Base-by-base conservation (phyloP, 2,113 vertebrate genomes). In the Corapipo altera region DNA sequence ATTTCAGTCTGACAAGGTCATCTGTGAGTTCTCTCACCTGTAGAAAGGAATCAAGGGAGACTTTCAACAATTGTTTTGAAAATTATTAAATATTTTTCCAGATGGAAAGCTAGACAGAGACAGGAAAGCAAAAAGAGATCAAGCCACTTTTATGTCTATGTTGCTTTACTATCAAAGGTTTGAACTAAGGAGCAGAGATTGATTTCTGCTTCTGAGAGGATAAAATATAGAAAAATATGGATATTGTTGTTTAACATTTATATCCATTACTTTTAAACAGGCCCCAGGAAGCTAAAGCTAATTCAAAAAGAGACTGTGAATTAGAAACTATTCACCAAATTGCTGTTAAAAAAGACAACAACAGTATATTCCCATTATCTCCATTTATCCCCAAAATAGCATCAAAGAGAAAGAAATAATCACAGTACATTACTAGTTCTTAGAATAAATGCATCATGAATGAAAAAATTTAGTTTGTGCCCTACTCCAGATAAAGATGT, bases 51-150 rank as follows among this genome's bases (percentile, higher is more conserved):
- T 80, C 59, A 77, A 59, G 65, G 59, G 51, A 94, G 55, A 71
- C 55, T 84, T 62, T 85, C 74, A 72, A 55, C 14, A 64, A 78
- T 85, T 76, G 62, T 43, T 96, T 89, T 79, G 79, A 91, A 95
- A 90, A 84, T 62, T 86, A 93, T 73, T 80, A 95, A 96, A 79
- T 91, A 81, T 79, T 86, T 77, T 91, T 89, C 70, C 94, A 95
- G 82, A 77, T 80, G 72, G 75, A 93, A 88, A 94, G 59, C 85
- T 88, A 95, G 82, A 89, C 85, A 61, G 85, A 90, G 75, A 85
- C 1, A 11, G 91, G 84, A 95, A 95, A 94, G 73, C 39, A 92
- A 37, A 74, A 93, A 55, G 91, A 77, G 76, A 88, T 80, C 78
- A 85, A 79, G 52, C 10, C 18, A 69, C 80, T 87, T 75, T 41